Evolutionary conservation across 1,140 invertebrate species (phyloP).

Genomic region (Thaumetopoea pityocampa): DNA sequence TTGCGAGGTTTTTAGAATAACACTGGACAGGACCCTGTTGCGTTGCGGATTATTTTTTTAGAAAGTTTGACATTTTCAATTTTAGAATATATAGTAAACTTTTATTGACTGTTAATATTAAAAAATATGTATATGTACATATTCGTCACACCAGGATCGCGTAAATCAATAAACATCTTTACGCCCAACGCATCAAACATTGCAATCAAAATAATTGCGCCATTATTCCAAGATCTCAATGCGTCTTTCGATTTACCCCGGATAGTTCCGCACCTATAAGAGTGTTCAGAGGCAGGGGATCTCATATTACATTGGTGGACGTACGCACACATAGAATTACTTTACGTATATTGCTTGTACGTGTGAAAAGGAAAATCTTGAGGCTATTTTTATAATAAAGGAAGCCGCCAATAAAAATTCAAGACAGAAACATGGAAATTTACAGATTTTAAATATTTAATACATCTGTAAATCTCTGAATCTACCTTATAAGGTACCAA

Average conservation of each 20-base stretch:
- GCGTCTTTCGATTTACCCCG: conserved; percentile 6
- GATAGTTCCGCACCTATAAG: background rate
- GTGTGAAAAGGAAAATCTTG: conserved; percentile 19
- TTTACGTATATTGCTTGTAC: background rate
- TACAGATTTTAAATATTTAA: too few relatives aligned
- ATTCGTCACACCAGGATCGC: background rate
- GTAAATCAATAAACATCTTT: conserved; percentile 1
- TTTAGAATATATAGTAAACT: background rate
- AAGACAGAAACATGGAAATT: too few relatives aligned
- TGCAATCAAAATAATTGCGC: conserved; percentile 15
- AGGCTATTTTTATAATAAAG: conserved; percentile 16
- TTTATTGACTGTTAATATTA: too few relatives aligned
- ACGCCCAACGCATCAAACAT: conserved; percentile 5
- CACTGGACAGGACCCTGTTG: too few relatives aligned
- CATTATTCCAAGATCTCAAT: conserved; percentile 11
- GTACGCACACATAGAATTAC: conserved; percentile 6
- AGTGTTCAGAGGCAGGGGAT: conserved; percentile 10
- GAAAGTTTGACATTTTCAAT: too few relatives aligned
- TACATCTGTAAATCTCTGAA: too few relatives aligned
- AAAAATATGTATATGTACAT: background rate
- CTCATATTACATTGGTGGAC: conserved; percentile 20
- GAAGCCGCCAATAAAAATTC: conserved; percentile 5
- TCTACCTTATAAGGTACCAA: too few relatives aligned
- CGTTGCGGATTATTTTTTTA: too few relatives aligned
- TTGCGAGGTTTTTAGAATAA: too few relatives aligned